Base-by-base conservation (phyloP, 2,888 invertebrate genomes). In the Nomada fabriciana region DNA sequence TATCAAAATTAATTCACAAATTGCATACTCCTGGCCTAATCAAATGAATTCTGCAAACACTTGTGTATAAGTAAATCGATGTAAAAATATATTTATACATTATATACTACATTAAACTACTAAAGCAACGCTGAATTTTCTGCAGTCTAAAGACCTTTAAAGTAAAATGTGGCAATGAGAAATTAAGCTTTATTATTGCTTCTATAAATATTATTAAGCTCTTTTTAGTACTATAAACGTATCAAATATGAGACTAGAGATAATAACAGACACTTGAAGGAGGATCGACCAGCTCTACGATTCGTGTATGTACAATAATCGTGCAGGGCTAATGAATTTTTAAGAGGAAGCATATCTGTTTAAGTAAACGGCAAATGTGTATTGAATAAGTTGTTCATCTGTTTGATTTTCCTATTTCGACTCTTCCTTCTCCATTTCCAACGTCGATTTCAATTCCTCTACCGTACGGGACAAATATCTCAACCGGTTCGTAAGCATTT, bases 401-500 rank as follows among this genome's bases (percentile, higher is more conserved):
- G 36, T 63, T 77, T 59, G 29, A 25, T 60, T 65, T 82, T 47
- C 47, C 47, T 47, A 13, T 47, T 47, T 2, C 47, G 11, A 77
- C 55, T 68, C 67, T 23, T 43, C 63, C 82, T 72, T 85, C 87
- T 23, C 85, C 68, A 23, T 90, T 82, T 85, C 76, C 47, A 92
- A 83, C 4, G 89, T 36, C 9, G 55, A 78, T 42, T 82, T 89
- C 13, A 92, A 68, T 70, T 90, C 82, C 4, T 84, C 61, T 63
- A 93, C 81, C 20, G 70, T 84, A 4, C 63, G 75, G 18, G 70
- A 80, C 43, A 90, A 74, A 11, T 89, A 76, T 29, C 84, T 82
- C 29, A 84, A 55, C n/a, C 86, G 71, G 52, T 75, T 65, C 25
- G 69, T 76, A 15, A 92, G 74, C n/a, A 50, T 86, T 25, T 36